Evolutionary conservation across 1,140 invertebrate genomes (phyloP), one percentile per base, ranked within the genome.

Genomic region (Caenorhabditis briggsae): DNA sequence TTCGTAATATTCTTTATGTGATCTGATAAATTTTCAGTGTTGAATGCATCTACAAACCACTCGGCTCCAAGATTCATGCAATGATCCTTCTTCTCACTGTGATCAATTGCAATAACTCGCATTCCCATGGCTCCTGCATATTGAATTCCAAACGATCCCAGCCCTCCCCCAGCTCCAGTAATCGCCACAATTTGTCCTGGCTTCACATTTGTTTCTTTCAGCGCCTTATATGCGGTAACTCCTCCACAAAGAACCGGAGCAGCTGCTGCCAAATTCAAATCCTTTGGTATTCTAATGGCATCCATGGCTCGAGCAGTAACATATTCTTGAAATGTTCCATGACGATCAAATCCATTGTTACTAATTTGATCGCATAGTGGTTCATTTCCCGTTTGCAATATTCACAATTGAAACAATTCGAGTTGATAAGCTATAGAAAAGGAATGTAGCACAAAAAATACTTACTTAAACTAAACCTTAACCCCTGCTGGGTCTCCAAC

Each of bases 81-180:
- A 33, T 88, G 86, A 9, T 86, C 41, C 46, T 89, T 59, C 50
- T 89, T 88, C 6, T 43, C 46, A 16, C 11, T 14, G 25, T 61
- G 46, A 83, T 88, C 85, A 25, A 89, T 56, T n/a, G 87, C 88
- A 20, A 89, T 16, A 55, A 86, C 65, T 55, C 83, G 8, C 74
- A 86, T 41, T 65, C 88, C 88, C 87, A 89, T 86, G 16, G 84
- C 87, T 33, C 78, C 59, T 16, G 88, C 88, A 85, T 89, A 89
- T 55, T 89, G 88, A 25, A 89, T 89, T 7, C 46, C 84, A 16
- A 89, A 53, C 5, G 84, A 82, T 61, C 88, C 88, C 2, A 89
- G 58, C 12, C 88, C 88, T 43, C 88, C 88, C 5, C 88, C 87
- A 18, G 88, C 88, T 43, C 88, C 88, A 23, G 82, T 85, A n/a